Conservation (phyloP, 37 sponge, comb jelly and placozoan genomes). For the Axinella damicornis region DNA sequence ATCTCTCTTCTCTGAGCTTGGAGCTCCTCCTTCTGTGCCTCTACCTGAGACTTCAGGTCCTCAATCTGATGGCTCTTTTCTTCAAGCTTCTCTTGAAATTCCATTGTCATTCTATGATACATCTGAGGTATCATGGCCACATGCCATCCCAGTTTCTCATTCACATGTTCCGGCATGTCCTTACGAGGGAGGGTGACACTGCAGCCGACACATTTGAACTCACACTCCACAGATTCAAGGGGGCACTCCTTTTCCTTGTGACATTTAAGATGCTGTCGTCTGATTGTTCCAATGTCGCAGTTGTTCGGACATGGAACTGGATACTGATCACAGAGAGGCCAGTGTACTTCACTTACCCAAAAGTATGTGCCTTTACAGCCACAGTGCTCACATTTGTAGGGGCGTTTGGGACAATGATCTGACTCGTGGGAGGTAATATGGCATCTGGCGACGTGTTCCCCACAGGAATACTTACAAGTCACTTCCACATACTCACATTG, state of each 20-base stretch:
- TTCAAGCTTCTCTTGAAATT: neutral
- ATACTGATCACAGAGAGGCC: conserved; percentile 9
- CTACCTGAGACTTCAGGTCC: neutral
- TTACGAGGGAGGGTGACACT: neutral
- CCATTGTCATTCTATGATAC: neutral
- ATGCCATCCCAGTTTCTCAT: neutral
- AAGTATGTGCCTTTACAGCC: neutral
- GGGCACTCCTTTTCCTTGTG: conserved; percentile 28
- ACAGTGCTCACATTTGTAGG: conserved; percentile 19
- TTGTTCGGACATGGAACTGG: conserved; percentile 45
- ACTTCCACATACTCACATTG: conserved; percentile 1
- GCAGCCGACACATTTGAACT: conserved; percentile 31
- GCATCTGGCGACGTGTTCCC: neutral
- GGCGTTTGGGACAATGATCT: conserved; percentile 10
- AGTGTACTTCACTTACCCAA: conserved; percentile 15
- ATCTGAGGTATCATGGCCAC: neutral
- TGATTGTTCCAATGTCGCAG: neutral
- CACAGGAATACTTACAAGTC: neutral
- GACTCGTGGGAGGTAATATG: neutral
- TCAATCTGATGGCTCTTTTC: neutral
- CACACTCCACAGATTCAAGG: conserved; percentile 14
- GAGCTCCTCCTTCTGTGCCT: neutral
- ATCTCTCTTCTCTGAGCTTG: no score
- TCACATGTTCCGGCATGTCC: neutral
- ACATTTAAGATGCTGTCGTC: conserved; percentile 5